These are phyloP conservation scores for Helogale parvula DNA, from an alignment of 2,113 vertebrate species.

Conservation along the genomic window DNA sequence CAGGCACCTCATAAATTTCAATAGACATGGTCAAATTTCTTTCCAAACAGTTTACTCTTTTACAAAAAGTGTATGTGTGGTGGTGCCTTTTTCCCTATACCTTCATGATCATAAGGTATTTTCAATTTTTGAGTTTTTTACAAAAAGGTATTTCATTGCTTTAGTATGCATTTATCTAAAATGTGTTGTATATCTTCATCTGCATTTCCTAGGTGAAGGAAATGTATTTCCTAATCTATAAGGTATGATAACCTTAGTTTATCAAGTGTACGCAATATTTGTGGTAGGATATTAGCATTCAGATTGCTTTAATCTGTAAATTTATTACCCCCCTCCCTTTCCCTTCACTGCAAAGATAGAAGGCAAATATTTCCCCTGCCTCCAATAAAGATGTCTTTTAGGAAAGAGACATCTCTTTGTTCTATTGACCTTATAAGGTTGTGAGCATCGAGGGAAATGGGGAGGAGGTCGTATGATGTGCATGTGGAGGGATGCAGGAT, in stretches of 20 bases:
- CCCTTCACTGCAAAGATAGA: neutral
- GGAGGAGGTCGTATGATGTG: neutral
- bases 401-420: neutral
- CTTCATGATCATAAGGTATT: neutral
- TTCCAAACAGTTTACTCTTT: neutral
- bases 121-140: neutral
- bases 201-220: neutral
- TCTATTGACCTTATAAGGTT: neutral
- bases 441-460: neutral
- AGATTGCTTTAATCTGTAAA: neutral
- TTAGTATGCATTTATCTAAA: neutral
- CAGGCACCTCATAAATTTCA: neutral
- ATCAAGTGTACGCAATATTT: neutral
- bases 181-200: neutral
- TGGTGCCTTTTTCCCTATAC: neutral
- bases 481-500: neutral
- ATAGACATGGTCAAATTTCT: neutral
- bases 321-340: neutral
- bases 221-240: slow-evolving; percentile 5
- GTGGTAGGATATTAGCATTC: neutral
- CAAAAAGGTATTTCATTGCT: neutral
- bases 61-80: neutral
- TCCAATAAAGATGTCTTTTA: neutral
- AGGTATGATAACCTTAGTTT: neutral
- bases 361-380: neutral